Percentiles rank a stretch among this genome's conserved stretches.
Evolutionary conservation across 2,888 invertebrate genomes (phyloP).

Genomic region (Dilophus febrilis): DNA sequence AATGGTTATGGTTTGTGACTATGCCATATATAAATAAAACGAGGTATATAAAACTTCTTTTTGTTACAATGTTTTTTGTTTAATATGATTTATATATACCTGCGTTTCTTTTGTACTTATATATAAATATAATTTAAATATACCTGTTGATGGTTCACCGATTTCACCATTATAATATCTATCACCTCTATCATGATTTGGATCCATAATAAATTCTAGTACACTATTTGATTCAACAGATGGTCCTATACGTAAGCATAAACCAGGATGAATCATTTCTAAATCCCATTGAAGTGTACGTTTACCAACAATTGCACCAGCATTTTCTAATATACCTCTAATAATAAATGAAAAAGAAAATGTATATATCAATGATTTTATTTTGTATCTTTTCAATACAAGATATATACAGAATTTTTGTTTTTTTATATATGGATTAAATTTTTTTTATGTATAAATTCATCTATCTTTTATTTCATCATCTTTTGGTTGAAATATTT

Average conservation of each 20-base stretch:
- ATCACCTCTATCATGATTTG: conserved; percentile 34
- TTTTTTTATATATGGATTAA: too few relatives aligned
- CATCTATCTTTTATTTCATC: too few relatives aligned
- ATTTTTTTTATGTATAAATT: too few relatives aligned
- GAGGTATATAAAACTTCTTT: too few relatives aligned
- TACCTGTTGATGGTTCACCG: conserved; percentile 25
- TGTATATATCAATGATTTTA: too few relatives aligned
- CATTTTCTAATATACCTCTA: conserved; percentile 49
- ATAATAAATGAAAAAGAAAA: conserved; percentile 11
- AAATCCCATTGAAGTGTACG: conserved; percentile 61
- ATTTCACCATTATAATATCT: conserved; percentile 25
- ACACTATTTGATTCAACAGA: conserved; percentile 49
- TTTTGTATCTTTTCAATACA: too few relatives aligned
- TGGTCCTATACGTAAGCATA: conserved; percentile 58
- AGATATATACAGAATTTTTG: too few relatives aligned
- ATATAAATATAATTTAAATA: neutral
- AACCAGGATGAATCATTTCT: conserved; percentile 52
- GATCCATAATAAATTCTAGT: conserved; percentile 57
- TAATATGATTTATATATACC: conserved; percentile 16
- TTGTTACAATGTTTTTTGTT: too few relatives aligned
- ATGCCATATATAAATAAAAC: too few relatives aligned
- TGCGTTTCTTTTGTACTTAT: conserved; percentile 8
- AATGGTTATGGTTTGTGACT: too few relatives aligned
- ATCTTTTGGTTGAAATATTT: too few relatives aligned
- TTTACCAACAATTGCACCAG: conserved; percentile 48